Evolutionary conservation across 2,797 vertebrate genomes (phyloP), one percentile per base, ranked within the genome.

Genomic region (Hydrolagus colliei): DNA sequence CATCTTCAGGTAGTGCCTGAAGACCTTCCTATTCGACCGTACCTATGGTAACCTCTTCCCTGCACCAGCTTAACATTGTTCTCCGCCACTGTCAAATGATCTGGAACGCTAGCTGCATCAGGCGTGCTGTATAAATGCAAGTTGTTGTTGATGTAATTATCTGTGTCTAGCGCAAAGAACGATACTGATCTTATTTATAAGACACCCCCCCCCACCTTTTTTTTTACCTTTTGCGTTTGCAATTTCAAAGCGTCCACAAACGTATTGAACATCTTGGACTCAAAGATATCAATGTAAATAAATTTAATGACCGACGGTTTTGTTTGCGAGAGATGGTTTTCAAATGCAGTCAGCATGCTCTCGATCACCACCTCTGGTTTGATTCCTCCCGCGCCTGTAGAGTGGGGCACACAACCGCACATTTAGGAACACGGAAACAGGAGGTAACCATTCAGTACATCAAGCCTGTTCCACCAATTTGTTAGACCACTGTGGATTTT

Each of bases 341-440:
- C 18, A 85, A 92, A 88, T 78, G 88, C 89, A 84, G 87, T 75
- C 59, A 92, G 87, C 86, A 92, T 90, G 52, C 89, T 89, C 14
- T 6, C 35, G 18, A 89, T 82, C 67, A 88, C 86, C 0, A 88
- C 88, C 4, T 7, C 4, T 11, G 82, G 76, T 10, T 86, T 87
- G 77, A 92, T 41, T 8, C 89, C 87, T 10, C 91, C 91, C 2
- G 87, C 86, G 27, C 91, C 91, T 92, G 84, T 67, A 87, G 65
- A 62, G 63, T 61, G 79, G 78, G 6, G 41, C 3, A 52, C 41
- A 52, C 41, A 52, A 6, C 41, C 2, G 41, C 41, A 52, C 1
- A 52, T 52, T 52, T 52, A 52, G 41, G 41, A 52, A 52, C 61
- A 59, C 20, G 16, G 7, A 20, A 75, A 9, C 88, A 13, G 86